Conservation (phyloP, 2,888 invertebrate genomes). For the Hypolimnas misippus region DNA sequence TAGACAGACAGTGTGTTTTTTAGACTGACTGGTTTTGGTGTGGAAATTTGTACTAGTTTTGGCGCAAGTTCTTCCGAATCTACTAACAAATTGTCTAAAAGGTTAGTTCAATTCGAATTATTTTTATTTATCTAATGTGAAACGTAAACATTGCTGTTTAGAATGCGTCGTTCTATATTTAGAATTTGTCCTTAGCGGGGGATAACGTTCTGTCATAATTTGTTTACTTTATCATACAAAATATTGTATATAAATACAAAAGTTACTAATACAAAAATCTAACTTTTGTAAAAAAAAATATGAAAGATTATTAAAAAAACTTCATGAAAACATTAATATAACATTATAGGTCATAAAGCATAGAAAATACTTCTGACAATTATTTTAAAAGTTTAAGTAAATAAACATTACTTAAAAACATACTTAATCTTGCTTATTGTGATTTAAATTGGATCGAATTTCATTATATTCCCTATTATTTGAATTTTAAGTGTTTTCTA, state of each 20-base stretch:
- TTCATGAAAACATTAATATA: too few relatives aligned
- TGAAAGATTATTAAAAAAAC: neutral
- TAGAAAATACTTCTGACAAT: too few relatives aligned
- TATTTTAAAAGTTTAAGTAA: too few relatives aligned
- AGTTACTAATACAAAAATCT: neutral
- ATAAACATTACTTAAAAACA: too few relatives aligned
- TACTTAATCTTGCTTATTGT: too few relatives aligned
- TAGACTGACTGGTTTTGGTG: conserved; percentile 63
- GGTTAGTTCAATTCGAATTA: conserved; percentile 53
- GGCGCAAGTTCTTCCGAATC: conserved; percentile 57
- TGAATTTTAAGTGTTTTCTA: too few relatives aligned
- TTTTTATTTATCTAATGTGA: conserved; percentile 30
- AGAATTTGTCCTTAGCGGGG: conserved; percentile 49
- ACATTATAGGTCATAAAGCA: too few relatives aligned
- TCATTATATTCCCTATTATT: too few relatives aligned
- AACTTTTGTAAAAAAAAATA: neutral
- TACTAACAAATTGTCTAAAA: conserved; percentile 52
- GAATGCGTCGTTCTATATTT: conserved; percentile 58
- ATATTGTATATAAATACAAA: neutral
- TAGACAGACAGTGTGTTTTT: conserved; percentile 56
- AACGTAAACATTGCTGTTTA: conserved; percentile 39
- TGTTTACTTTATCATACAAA: conserved; percentile 15
- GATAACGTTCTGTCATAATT: conserved; percentile 27
- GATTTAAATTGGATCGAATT: too few relatives aligned
- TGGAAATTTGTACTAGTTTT: conserved; percentile 58